Evolutionary conservation across 2,888 invertebrate genomes (phyloP).

Genomic region (Chironomus riparius): DNA sequence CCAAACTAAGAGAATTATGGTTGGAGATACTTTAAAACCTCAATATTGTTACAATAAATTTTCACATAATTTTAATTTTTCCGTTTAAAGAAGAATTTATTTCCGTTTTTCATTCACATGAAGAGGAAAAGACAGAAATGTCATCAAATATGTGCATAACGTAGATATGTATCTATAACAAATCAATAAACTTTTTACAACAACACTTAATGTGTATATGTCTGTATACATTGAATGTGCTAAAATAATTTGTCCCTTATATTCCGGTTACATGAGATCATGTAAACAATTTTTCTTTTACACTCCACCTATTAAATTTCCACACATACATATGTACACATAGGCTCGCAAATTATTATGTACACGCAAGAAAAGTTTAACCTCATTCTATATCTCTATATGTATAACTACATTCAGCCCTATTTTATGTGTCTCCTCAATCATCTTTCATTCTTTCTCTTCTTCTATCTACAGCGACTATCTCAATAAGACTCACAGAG

Average conservation of each 20-base stretch:
- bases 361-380: too few species aligned
- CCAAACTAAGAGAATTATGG: too few species aligned
- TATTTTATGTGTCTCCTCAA: neutral
- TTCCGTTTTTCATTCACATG: neutral
- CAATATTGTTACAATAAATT: too few species aligned
- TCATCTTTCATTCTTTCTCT: neutral
- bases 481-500: neutral
- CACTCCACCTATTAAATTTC: neutral
- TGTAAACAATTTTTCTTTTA: conserved; percentile 11
- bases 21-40: too few species aligned
- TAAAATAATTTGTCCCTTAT: conserved; percentile 20
- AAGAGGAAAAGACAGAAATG: too few species aligned
- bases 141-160: neutral
- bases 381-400: neutral
- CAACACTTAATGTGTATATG: neutral
- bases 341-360: too few species aligned
- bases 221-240: neutral
- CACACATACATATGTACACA: neutral
- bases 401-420: neutral
- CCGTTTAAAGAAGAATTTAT: neutral
- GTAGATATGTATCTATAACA: neutral
- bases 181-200: neutral
- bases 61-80: neutral
- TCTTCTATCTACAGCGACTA: neutral
- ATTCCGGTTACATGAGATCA: conserved; percentile 27